phyloP scores from a whole-genome alignment of 2,888 invertebrate genomes.

The Catocala nupta region DNA sequence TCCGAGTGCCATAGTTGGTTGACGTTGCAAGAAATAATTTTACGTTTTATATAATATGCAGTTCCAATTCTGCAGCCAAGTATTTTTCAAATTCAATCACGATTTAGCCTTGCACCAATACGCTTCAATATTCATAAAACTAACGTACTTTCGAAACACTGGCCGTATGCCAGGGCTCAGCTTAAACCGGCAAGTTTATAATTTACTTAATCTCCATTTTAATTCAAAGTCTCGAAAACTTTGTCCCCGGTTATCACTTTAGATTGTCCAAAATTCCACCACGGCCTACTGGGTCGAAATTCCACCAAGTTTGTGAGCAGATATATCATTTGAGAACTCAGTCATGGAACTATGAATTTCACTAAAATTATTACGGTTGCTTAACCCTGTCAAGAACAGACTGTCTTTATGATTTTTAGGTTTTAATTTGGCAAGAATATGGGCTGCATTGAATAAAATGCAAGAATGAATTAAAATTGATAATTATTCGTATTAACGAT shows the following conservation, averaged over 20 bases:
- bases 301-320: conserved; percentile 20
- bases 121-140: conserved; percentile 13
- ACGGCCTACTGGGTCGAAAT: conserved; percentile 20
- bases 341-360: conserved; percentile 6
- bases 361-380: conserved; percentile 27
- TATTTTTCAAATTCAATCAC: not conserved
- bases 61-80: too few species aligned
- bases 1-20: too few species aligned
- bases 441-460: too few species aligned
- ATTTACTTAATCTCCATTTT: conserved; percentile 1
- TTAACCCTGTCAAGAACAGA: conserved; percentile 27
- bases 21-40: too few species aligned
- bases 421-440: too few species aligned
- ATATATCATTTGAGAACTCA: conserved; percentile 10
- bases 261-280: conserved; percentile 30
- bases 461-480: too few species aligned
- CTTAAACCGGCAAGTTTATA: not conserved
- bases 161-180: conserved; percentile 14
- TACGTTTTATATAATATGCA: too few species aligned
- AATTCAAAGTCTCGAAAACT: conserved; percentile 34
- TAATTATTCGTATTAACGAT: too few species aligned
- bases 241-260: conserved; percentile 23
- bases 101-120: conserved; percentile 3
- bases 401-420: too few species aligned
- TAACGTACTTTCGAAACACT: not conserved